phyloP scores from a whole-genome alignment of 2,113 vertebrate species.

The Formicarius rufipectus region DNA sequence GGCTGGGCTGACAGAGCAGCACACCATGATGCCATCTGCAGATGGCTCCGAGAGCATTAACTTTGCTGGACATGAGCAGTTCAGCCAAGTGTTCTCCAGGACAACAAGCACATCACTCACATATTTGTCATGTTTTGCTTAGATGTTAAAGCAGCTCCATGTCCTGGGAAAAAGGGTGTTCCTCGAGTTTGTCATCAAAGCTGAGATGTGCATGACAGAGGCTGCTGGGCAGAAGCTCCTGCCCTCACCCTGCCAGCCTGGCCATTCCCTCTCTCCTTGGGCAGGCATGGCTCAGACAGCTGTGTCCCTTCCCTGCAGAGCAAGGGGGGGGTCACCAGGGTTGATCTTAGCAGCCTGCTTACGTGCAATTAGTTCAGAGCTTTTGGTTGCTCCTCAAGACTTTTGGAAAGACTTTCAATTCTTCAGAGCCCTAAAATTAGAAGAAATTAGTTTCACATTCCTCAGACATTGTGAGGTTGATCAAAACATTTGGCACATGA shows the following conservation, averaged over 20 bases:
- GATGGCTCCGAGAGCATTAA: neutral
- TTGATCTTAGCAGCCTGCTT: neutral
- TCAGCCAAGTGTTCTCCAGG: neutral
- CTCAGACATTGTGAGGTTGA: neutral
- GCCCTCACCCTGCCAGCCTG: rapidly evolving
- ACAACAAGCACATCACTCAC: neutral
- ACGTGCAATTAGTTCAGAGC: neutral
- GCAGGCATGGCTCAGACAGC: neutral
- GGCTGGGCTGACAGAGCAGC: neutral
- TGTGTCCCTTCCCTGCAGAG: neutral
- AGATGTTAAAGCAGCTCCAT: neutral
- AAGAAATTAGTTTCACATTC: neutral
- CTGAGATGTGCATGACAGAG: neutral
- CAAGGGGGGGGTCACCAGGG: neutral
- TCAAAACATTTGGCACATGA: neutral
- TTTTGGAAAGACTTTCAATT: neutral
- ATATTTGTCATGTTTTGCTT: neutral
- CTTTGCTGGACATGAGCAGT: neutral
- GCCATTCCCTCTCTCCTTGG: neutral
- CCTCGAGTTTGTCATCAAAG: neutral
- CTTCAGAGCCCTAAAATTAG: neutral
- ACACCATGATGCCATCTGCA: rapidly evolving
- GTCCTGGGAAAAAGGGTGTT: neutral
- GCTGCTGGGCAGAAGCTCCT: neutral
- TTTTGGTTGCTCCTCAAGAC: neutral